These are phyloP conservation scores for Pyxicephalus adspersus DNA, from an alignment of 2,113 vertebrate species.

Conservation along the genomic window DNA sequence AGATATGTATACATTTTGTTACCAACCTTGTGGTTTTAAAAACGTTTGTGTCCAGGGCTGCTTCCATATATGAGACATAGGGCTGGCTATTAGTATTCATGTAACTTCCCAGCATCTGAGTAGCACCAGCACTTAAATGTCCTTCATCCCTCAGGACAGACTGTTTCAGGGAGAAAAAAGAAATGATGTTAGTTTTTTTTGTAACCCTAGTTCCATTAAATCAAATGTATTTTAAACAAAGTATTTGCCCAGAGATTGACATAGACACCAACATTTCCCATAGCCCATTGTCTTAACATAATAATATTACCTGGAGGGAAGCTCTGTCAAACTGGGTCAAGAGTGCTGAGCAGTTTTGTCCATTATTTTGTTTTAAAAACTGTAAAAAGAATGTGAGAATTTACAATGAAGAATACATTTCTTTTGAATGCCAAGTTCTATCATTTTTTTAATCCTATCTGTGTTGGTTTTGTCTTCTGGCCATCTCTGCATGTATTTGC, in stretches of 20 bases:
- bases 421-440: no score
- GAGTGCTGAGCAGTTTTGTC: slow-evolving; percentile 30
- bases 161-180: not conserved
- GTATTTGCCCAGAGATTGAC: no score
- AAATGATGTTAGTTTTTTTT: not conserved
- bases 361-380: not conserved
- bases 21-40: slow-evolving; percentile 3
- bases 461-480: no score
- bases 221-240: no score
- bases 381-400: not conserved
- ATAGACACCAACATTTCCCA: not conserved
- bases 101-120: slow-evolving; percentile 23
- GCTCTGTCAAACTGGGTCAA: slow-evolving; percentile 5
- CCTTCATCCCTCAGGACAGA: slow-evolving; percentile 31
- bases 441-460: no score
- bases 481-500: no score
- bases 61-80: slow-evolving; percentile 23
- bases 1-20: not conserved
- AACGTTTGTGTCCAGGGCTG: not conserved
- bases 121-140: slow-evolving; percentile 26
- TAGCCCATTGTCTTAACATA: not conserved
- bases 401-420: not conserved
- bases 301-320: slow-evolving; percentile 19
- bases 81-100: not conserved
- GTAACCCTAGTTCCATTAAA: no score